These are phyloP conservation scores for Cosmopolites sordidus DNA, from an alignment of 2,888 invertebrate species.

Conservation along the genomic window DNA sequence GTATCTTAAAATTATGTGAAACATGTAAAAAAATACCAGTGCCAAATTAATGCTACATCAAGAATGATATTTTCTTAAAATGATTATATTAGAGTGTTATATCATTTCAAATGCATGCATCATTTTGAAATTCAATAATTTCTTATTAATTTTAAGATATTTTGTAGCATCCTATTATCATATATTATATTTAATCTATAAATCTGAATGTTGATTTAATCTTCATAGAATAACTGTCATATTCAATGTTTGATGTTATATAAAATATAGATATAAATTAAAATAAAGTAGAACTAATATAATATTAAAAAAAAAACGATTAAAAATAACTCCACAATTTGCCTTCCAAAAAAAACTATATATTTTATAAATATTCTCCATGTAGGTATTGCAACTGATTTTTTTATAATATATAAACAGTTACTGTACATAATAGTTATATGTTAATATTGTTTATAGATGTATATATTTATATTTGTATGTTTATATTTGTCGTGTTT, in stretches of 20 bases:
- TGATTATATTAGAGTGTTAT: too few relatives aligned
- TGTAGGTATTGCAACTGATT: conserved; percentile 31
- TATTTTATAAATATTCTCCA: conserved; percentile 25
- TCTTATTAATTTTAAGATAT: background rate
- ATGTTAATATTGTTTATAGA: conserved; percentile 37
- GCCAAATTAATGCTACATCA: background rate
- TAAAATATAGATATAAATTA: conserved; percentile 1
- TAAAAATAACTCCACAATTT: conserved; percentile 30
- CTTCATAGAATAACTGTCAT: background rate
- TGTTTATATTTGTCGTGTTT: conserved; percentile 42
- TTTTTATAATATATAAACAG: conserved; percentile 29
- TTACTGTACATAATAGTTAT: conserved; percentile 25
- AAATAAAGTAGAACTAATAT: conserved; percentile 2
- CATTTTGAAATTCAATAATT: too few relatives aligned
- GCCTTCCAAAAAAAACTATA: conserved; percentile 34
- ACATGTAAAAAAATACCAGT: too few relatives aligned
- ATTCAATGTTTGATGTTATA: conserved; percentile 8
- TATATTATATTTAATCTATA: background rate
- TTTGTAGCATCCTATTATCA: background rate
- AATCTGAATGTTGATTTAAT: background rate
- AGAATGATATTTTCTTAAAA: background rate
- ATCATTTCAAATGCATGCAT: too few relatives aligned
- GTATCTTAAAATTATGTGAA: background rate
- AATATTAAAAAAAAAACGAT: conserved; percentile 12
- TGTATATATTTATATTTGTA: conserved; percentile 42